Conservation (phyloP, 2,113 vertebrate species). For the Morphnarchus princeps region DNA sequence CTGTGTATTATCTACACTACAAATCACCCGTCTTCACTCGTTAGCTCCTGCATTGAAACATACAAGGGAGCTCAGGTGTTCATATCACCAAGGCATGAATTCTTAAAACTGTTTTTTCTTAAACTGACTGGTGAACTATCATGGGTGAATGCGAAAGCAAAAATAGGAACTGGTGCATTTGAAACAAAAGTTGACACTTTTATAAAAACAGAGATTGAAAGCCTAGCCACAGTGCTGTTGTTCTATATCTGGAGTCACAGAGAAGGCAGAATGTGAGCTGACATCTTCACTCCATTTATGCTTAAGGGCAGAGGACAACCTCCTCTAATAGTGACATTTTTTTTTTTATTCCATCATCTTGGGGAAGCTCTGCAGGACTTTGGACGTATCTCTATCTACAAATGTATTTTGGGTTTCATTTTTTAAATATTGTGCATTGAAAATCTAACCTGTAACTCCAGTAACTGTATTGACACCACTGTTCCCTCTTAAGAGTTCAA, state of each 20-base stretch:
- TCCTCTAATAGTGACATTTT: not conserved
- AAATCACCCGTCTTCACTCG: constrained; percentile 51
- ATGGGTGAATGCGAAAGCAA: constrained; percentile 30
- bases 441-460: not conserved
- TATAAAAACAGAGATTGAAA: constrained; percentile 21
- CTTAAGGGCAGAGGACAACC: not conserved
- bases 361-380: not conserved
- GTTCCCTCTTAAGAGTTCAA: not conserved
- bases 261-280: constrained; percentile 10
- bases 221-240: not conserved
- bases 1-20: constrained; percentile 61
- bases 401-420: not conserved
- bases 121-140: constrained; percentile 33
- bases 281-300: not conserved
- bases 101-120: constrained; percentile 40
- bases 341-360: not conserved
- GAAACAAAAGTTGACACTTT: constrained; percentile 50
- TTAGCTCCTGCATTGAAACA: constrained; percentile 21
- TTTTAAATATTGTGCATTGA: not conserved
- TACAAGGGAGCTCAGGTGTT: constrained; percentile 59
- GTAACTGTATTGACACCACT: not conserved
- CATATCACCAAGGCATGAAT: constrained; percentile 42
- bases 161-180: constrained; percentile 4
- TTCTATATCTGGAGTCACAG: not conserved
- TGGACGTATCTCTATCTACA: not conserved